phyloP scores from a whole-genome alignment of 2,113 vertebrate species.

The Aspiorhynchus laticeps region DNA sequence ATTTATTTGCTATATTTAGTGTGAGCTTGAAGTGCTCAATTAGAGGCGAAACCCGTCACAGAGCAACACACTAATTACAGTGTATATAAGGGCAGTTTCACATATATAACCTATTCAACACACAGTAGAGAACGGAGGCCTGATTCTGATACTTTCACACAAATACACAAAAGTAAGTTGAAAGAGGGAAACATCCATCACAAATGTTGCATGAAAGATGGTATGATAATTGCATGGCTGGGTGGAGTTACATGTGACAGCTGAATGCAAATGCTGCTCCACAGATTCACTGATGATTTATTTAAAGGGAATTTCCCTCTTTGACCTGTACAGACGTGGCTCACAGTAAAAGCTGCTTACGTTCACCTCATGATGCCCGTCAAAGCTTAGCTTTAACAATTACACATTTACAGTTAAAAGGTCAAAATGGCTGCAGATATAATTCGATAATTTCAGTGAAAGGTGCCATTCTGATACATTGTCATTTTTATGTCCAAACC shows the following conservation, averaged over 20 bases:
- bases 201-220: slow-evolving; percentile 44
- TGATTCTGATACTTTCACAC: not conserved
- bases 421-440: not conserved
- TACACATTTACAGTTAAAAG: not conserved
- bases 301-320: slow-evolving; percentile 43
- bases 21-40: slow-evolving; percentile 33
- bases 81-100: not conserved
- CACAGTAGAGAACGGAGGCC: not conserved
- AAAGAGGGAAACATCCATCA: not conserved
- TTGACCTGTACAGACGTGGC: not conserved
- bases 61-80: slow-evolving; percentile 30
- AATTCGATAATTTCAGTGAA: not conserved
- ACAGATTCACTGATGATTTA: slow-evolving; percentile 47
- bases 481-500: not conserved
- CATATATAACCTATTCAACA: not conserved
- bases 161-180: not conserved
- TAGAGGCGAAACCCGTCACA: slow-evolving; percentile 13
- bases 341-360: not conserved
- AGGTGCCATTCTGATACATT: not conserved
- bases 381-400: not conserved
- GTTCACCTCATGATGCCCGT: not conserved
- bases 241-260: slow-evolving; percentile 52
- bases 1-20: slow-evolving; percentile 26
- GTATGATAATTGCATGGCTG: slow-evolving; percentile 53
- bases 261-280: slow-evolving; percentile 49